A percentile compares a stretch with the other conserved stretches of the same genome.
Evolutionary conservation across 2,888 invertebrate genomes (phyloP).

Genomic region (Drepana falcataria): DNA sequence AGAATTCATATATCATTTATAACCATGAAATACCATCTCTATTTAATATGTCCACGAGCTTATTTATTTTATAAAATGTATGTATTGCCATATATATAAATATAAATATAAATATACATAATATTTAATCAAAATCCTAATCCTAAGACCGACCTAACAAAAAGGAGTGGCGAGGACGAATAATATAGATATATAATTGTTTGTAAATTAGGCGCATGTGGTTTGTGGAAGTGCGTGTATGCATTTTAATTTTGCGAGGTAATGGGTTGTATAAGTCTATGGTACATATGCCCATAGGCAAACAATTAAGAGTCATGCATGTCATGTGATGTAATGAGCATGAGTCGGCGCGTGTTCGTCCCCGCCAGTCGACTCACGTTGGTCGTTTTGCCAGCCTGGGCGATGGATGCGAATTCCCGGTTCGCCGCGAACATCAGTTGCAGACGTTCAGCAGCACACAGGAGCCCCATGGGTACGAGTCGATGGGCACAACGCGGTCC

Average conservation of each 20-base stretch:
- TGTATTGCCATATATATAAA: no score
- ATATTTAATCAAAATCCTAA: no score
- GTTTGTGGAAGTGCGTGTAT: not conserved
- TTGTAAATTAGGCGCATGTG: not conserved
- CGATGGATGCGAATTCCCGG: conserved; percentile 92
- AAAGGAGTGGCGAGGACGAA: conserved; percentile 18
- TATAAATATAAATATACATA: no score
- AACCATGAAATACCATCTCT: no score
- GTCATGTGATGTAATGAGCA: no score
- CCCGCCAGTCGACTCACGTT: conserved; percentile 28
- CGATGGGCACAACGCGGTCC: conserved; percentile 92
- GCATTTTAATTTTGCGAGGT: no score
- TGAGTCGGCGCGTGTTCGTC: conserved; percentile 11
- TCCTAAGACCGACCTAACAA: not conserved
- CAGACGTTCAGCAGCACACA: conserved; percentile 65
- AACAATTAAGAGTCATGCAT: not conserved
- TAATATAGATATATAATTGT: conserved; percentile 4
- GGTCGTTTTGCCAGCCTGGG: conserved; percentile 85
- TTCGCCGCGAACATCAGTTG: conserved; percentile 82
- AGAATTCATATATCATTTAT: no score
- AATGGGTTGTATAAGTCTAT: no score
- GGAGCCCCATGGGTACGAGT: conserved; percentile 84
- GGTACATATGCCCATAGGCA: no score
- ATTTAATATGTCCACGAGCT: no score
- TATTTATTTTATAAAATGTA: no score